These are phyloP conservation scores for Chlorops oryzae DNA, from an alignment of 1,140 invertebrate genomes.

Conservation along the genomic window DNA sequence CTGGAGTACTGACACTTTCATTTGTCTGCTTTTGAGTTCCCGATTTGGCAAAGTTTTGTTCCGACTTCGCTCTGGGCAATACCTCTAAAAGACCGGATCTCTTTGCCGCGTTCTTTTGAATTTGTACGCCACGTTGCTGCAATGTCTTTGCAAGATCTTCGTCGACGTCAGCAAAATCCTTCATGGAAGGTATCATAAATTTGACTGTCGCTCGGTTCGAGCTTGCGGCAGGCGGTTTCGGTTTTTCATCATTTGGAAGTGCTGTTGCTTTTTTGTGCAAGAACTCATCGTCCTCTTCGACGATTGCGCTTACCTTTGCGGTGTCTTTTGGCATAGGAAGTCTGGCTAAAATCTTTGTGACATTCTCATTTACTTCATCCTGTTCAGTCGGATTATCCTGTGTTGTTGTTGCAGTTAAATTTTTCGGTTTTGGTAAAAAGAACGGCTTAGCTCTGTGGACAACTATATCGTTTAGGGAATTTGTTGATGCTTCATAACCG, in stretches of 20 bases:
- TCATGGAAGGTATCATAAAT: constrained; percentile 45
- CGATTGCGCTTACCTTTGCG: constrained; percentile 18
- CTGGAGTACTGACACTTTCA: neutral
- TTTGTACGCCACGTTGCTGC: neutral
- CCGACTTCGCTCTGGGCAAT: constrained; percentile 52
- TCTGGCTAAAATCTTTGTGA: constrained; percentile 27
- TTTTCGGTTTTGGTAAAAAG: constrained; percentile 31
- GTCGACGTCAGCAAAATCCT: constrained; percentile 53
- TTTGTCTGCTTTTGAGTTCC: neutral
- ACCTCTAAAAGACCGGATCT: constrained; percentile 51
- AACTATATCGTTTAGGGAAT: neutral
- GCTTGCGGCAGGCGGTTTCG: constrained; percentile 11
- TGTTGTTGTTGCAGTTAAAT: neutral
- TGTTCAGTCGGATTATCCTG: constrained; percentile 3
- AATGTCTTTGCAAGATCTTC: constrained; percentile 32
- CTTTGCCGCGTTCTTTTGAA: constrained; percentile 27
- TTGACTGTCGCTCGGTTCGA: constrained; percentile 28
- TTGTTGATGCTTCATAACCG: constrained; percentile 6
- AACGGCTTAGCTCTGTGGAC: constrained; percentile 5
- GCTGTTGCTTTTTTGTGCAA: constrained; percentile 52
- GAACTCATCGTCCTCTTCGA: constrained; percentile 56
- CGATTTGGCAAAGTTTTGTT: constrained; percentile 35
- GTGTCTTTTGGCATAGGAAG: constrained; percentile 29
- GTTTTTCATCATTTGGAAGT: constrained; percentile 19
- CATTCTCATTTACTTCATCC: constrained; percentile 10